These are phyloP conservation scores for Genyomyrus donnyi DNA, from an alignment of 2,113 vertebrate species.

Conservation along the genomic window DNA sequence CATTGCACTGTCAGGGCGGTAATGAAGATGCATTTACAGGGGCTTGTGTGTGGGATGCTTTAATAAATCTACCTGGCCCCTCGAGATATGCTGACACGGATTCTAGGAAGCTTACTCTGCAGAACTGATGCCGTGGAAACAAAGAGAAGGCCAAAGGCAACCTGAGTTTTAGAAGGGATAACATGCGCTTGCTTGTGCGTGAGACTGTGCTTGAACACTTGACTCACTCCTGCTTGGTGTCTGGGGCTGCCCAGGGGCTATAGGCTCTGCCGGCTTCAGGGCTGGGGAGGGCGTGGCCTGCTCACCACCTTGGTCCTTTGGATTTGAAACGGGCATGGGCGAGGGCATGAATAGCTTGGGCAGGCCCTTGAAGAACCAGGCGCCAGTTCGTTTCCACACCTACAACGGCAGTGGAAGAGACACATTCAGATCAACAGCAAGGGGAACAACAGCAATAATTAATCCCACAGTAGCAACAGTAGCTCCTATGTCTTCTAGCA, in stretches of 20 bases:
- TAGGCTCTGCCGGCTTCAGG: conserved; percentile 35
- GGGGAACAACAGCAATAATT: background rate
- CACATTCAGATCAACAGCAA: background rate
- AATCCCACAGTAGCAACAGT: background rate
- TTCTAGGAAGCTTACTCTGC: background rate
- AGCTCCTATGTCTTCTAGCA: background rate
- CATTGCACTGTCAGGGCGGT: background rate
- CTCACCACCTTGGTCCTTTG: conserved; percentile 37
- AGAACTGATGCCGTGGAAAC: background rate
- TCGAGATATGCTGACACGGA: background rate
- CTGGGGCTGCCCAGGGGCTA: conserved; percentile 22
- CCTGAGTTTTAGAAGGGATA: background rate
- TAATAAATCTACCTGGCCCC: background rate
- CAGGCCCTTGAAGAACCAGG: conserved; percentile 91
- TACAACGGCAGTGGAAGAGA: conserved; percentile 42
- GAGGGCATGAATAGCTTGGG: conserved; percentile 75
- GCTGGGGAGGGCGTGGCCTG: background rate
- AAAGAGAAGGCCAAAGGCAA: background rate
- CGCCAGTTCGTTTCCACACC: conserved; percentile 88
- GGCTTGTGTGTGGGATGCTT: background rate
- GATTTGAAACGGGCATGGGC: conserved; percentile 68
- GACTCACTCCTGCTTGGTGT: conserved; percentile 47
- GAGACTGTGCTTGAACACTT: background rate
- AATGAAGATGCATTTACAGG: background rate
- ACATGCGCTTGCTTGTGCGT: background rate